These are phyloP conservation scores for Mechanitis messenoides DNA, from an alignment of 2,888 invertebrate species.

Conservation along the genomic window DNA sequence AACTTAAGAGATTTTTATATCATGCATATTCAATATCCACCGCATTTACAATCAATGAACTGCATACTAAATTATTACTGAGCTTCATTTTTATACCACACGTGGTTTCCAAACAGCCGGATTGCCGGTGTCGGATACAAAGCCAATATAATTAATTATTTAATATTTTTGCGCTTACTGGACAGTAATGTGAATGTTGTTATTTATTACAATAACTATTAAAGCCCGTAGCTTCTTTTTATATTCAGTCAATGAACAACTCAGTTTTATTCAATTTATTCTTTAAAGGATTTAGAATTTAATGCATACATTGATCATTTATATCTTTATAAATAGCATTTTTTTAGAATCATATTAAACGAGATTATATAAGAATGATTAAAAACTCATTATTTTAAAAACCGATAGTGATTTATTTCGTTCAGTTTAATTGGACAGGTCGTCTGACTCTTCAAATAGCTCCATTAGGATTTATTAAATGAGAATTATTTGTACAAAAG, in stretches of 20 bases:
- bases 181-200: not conserved
- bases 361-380: not conserved
- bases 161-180: conserved; percentile 1
- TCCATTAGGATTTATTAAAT: conserved; percentile 4
- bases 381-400: not conserved
- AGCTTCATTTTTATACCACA: conserved; percentile 6
- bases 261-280: too few species aligned
- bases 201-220: not conserved
- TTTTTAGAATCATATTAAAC: too few species aligned
- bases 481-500: conserved; percentile 1
- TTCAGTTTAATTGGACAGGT: not conserved
- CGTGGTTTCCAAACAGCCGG: conserved; percentile 7
- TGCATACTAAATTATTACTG: conserved; percentile 11
- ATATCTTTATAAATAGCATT: too few species aligned
- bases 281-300: too few species aligned
- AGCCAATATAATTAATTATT: conserved; percentile 2
- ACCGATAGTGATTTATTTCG: not conserved
- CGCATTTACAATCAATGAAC: conserved; percentile 12
- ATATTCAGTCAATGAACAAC: not conserved
- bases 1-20: conserved; percentile 1
- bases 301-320: too few species aligned
- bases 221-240: not conserved
- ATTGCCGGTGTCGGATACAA: conserved; percentile 5
- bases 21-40: conserved; percentile 3
- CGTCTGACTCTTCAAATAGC: not conserved